Percentiles rank a stretch among this genome's conserved stretches.
Conservation (phyloP, 2,888 invertebrate species). For the Andrena fulva region DNA sequence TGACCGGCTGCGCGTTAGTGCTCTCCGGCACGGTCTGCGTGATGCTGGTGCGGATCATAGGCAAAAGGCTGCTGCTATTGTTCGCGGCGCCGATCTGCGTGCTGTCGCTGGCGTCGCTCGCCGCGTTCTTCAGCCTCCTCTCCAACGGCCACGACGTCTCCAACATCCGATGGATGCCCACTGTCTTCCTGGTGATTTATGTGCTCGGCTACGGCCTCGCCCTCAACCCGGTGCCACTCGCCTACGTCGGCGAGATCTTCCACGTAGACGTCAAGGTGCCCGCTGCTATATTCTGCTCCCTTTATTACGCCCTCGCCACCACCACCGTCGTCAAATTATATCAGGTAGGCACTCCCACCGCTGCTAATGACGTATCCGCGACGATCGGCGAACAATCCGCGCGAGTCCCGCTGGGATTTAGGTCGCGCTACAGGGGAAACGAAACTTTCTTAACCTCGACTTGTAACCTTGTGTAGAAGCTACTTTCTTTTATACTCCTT, state of each 20-base stretch:
- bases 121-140: slow-evolving; percentile 77
- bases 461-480: no score
- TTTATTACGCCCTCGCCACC: slow-evolving; percentile 80
- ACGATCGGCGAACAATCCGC: no score
- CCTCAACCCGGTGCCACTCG: slow-evolving; percentile 81
- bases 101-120: slow-evolving; percentile 74
- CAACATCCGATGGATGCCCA: slow-evolving; percentile 79
- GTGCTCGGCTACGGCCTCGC: slow-evolving; percentile 80
- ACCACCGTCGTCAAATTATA: slow-evolving; percentile 79
- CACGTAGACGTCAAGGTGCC: slow-evolving; percentile 81
- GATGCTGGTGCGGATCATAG: slow-evolving; percentile 76
- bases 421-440: not conserved
- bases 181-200: slow-evolving; percentile 79
- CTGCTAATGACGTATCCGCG: no score
- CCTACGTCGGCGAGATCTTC: slow-evolving; percentile 82
- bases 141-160: slow-evolving; percentile 74
- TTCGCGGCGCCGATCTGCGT: slow-evolving; percentile 76
- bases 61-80: slow-evolving; percentile 79
- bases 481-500: no score
- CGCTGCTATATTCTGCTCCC: slow-evolving; percentile 79
- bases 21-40: slow-evolving; percentile 79
- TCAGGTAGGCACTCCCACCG: slow-evolving; percentile 75
- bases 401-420: not conserved
- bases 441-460: no score
- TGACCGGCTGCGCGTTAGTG: slow-evolving; percentile 79